Percentiles rank a stretch among this genome's conserved stretches.
These are phyloP conservation scores for Mactra quadrangularis DNA, from an alignment of 1,140 invertebrate genomes.

Conservation along the genomic window DNA sequence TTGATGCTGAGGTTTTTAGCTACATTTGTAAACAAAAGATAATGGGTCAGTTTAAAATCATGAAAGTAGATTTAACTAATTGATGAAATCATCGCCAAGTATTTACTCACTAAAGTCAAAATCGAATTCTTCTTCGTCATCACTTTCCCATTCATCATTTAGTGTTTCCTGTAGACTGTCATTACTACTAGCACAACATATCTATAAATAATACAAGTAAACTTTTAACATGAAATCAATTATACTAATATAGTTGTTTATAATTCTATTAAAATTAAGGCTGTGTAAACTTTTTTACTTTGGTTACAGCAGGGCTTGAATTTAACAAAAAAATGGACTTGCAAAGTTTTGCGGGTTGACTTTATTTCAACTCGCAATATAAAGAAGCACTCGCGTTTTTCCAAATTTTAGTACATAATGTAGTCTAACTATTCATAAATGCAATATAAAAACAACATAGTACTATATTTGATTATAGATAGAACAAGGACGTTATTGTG, in stretches of 20 bases:
- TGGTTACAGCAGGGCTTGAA: not conserved
- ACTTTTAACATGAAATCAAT: not conserved
- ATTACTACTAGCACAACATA: slow-evolving; percentile 67
- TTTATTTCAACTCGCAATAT: not conserved
- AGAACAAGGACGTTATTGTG: no score
- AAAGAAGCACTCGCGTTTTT: no score
- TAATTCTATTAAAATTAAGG: not conserved
- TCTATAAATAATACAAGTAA: slow-evolving; percentile 57
- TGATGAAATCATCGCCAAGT: not conserved
- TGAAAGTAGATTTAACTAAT: not conserved
- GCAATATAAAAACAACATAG: no score
- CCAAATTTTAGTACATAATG: no score
- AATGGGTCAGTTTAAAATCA: not conserved
- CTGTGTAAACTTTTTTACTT: not conserved
- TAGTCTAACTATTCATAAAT: no score
- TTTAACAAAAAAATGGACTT: not conserved
- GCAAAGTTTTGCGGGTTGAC: not conserved
- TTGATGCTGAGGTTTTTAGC: not conserved
- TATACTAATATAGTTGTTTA: not conserved
- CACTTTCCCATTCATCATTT: slow-evolving; percentile 78
- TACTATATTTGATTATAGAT: no score
- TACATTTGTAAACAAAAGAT: not conserved
- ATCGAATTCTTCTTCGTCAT: slow-evolving; percentile 60
- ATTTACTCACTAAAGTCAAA: slow-evolving; percentile 34
- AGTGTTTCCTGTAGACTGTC: slow-evolving; percentile 70